phyloP scores from a whole-genome alignment of 2,113 vertebrate species.

The Microcebus griseorufus region DNA sequence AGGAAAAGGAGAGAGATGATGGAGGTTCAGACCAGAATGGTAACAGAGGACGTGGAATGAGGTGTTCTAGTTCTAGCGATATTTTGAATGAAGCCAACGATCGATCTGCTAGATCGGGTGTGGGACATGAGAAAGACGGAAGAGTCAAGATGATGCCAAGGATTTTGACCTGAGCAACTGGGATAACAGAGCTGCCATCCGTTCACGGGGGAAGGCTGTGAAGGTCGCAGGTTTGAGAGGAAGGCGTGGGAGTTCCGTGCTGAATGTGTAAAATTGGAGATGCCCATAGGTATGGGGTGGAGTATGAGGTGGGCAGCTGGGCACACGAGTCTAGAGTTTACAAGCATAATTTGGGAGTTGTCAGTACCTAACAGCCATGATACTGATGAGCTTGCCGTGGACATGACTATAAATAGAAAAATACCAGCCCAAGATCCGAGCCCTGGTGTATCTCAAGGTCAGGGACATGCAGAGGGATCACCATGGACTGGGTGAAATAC shows the following conservation, averaged over 20 bases:
- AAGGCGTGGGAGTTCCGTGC: not conserved
- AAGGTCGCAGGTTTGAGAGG: not conserved
- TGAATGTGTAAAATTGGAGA: not conserved
- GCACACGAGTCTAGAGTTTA: not conserved
- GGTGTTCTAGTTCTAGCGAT: not conserved
- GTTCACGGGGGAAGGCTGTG: too few relatives aligned
- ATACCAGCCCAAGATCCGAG: not conserved
- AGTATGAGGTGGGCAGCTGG: not conserved
- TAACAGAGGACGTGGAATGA: accelerated
- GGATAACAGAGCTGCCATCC: not conserved
- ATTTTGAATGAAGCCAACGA: not conserved
- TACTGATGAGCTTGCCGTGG: not conserved
- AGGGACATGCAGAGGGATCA: not conserved
- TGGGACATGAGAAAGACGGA: not conserved
- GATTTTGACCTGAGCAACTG: not conserved
- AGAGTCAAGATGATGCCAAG: not conserved
- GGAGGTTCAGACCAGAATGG: not conserved
- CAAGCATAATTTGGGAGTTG: not conserved
- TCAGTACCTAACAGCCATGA: not conserved
- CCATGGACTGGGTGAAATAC: not conserved
- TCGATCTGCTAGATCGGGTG: not conserved
- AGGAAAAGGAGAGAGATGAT: not conserved
- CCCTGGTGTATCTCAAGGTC: not conserved
- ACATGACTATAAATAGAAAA: not conserved
- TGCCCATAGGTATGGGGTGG: not conserved